Evolutionary conservation across 2,888 invertebrate species (phyloP).

Genomic region (Sminthurinus aureus): DNA sequence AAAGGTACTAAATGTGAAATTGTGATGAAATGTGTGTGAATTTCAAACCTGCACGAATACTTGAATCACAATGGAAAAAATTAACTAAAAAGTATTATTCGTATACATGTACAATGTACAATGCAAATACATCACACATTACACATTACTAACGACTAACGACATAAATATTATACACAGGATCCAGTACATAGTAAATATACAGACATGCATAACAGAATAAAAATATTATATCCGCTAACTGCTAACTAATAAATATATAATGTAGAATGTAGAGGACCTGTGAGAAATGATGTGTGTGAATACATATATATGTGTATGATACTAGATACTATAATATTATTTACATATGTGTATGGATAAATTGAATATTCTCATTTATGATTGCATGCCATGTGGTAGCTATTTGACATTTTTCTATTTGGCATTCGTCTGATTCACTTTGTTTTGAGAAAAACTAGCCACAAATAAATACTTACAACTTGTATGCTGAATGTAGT

Average conservation of each 20-base stretch:
- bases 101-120: neutral
- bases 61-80: neutral
- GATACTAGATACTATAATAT: too few species aligned
- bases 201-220: neutral
- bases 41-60: neutral
- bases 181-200: neutral
- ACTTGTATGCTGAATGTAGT: too few species aligned
- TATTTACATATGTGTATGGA: too few species aligned
- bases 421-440: neutral
- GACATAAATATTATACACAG: neutral
- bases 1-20: neutral
- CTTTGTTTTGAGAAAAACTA: too few species aligned
- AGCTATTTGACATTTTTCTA: neutral
- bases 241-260: too few species aligned
- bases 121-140: neutral
- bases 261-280: too few species aligned
- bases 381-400: too few species aligned
- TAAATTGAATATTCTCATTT: too few species aligned
- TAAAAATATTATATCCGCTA: too few species aligned
- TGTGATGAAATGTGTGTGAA: conserved; percentile 18
- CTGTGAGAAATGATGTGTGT: too few species aligned
- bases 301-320: too few species aligned
- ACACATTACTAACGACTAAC: neutral
- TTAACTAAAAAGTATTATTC: neutral
- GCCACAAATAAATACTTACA: too few species aligned